Evolutionary conservation across 2,888 invertebrate species (phyloP), one percentile per base, ranked within the genome.

Genomic region (Galeruca laticollis): DNA sequence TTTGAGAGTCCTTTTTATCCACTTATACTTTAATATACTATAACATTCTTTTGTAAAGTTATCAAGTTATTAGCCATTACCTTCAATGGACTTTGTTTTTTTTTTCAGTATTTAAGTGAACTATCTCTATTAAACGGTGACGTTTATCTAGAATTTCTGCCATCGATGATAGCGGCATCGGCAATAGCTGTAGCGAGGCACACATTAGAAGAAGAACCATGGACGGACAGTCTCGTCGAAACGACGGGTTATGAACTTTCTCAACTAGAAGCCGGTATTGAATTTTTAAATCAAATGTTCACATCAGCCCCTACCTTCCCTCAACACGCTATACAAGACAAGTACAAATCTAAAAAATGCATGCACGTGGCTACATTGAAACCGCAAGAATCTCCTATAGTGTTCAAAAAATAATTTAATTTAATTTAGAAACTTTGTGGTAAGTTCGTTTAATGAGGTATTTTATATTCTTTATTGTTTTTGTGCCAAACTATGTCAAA

Each of bases 311-410:
- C 71, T 11, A 72, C 69, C 15, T 64, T 69, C 77, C 89, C 90
- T 47, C 95, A 96, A 82, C 94, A 94, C 83, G 95, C 97, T 59
- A 93, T 97, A 75, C 90, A 91, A 75, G 96, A 97, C 82, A 98
- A 97, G 87, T 98, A 96, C 87, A 94, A 92, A 85, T 87, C 86
- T 76, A 89, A 88, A 83, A 93, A 93, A 90, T 93, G 80, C 72
- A 75, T 84, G 69, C 82, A 83, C 63, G 85, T 86, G 0, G 81
- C 84, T 0, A 74, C 76, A 35, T 60, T 79, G 35, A 52, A 71
- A 26, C 78, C 80, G 6, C 76, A 70, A 1, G 72, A 69, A 43
- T 56, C 64, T 40, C 72, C 73, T 35, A 77, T 79, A 43, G 43
- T 43, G 56, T 77, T 77, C 67, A 62, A 43, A 15, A 15, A 18